Conservation (phyloP, 2,888 invertebrate species). For the Pinctada fucata region DNA sequence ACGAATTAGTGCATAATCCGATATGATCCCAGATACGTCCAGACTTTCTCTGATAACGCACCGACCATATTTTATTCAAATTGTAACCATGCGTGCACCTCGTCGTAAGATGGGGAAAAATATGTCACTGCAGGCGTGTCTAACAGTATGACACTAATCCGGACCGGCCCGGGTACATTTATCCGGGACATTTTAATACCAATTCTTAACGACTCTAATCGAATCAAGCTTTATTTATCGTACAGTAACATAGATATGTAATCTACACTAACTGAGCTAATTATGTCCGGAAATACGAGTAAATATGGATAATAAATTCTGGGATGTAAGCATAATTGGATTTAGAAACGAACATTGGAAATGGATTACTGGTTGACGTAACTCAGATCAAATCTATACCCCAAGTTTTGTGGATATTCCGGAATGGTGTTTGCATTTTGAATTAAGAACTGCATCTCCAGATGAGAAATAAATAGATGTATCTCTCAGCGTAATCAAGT, state of each 20-base stretch:
- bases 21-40: background rate
- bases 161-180: slow-evolving; percentile 7
- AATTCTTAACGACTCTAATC: slow-evolving; percentile 20
- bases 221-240: slow-evolving; percentile 21
- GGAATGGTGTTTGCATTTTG: background rate
- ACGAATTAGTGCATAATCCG: background rate
- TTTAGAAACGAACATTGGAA: slow-evolving; percentile 12
- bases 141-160: slow-evolving; percentile 34
- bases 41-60: background rate
- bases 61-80: background rate
- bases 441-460: background rate
- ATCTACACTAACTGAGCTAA: slow-evolving; percentile 28
- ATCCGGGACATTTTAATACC: slow-evolving; percentile 11
- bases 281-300: slow-evolving; percentile 11
- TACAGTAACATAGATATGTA: slow-evolving; percentile 1
- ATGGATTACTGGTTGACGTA: slow-evolving; percentile 6
- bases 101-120: background rate
- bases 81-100: background rate
- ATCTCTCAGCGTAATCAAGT: too few relatives aligned
- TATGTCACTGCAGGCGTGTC: slow-evolving; percentile 11
- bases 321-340: slow-evolving; percentile 15
- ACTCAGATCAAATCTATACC: background rate
- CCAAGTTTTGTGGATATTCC: background rate
- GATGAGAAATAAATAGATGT: background rate
- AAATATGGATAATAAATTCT: background rate